A percentile compares a stretch with the other conserved stretches of the same genome.
Conservation (phyloP, 2,888 invertebrate genomes). For the Tillus elongatus region DNA sequence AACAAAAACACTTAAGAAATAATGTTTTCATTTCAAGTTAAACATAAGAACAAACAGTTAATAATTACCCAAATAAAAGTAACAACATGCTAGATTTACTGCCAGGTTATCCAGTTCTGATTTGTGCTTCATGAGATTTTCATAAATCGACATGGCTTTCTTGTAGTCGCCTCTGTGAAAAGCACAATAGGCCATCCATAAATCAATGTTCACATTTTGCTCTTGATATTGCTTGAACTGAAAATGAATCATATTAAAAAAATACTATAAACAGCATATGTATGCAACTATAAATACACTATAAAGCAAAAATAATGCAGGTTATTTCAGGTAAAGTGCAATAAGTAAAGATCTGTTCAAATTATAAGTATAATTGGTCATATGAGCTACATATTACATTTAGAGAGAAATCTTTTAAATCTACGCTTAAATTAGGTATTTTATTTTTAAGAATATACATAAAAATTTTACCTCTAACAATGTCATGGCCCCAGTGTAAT, state of each 20-base stretch:
- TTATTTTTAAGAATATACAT: not conserved
- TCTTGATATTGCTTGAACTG: slow-evolving; percentile 50
- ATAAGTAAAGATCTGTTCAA: no score
- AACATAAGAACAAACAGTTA: no score
- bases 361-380: no score
- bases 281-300: no score
- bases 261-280: no score
- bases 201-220: slow-evolving; percentile 48
- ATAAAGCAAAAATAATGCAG: no score
- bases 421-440: no score
- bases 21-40: no score
- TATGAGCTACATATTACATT: no score
- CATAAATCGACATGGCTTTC: slow-evolving; percentile 65
- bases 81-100: slow-evolving; percentile 84
- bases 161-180: slow-evolving; percentile 94
- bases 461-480: slow-evolving; percentile 66
- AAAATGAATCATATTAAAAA: slow-evolving; percentile 22
- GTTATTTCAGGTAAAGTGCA: no score
- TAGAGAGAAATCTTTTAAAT: no score
- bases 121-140: slow-evolving; percentile 47
- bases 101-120: slow-evolving; percentile 53
- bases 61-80: slow-evolving; percentile 82
- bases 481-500: slow-evolving; percentile 91
- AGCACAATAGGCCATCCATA: slow-evolving; percentile 92
- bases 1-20: no score